phyloP scores from a whole-genome alignment of 2,888 invertebrate genomes.

The Ptilodon capucinus region DNA sequence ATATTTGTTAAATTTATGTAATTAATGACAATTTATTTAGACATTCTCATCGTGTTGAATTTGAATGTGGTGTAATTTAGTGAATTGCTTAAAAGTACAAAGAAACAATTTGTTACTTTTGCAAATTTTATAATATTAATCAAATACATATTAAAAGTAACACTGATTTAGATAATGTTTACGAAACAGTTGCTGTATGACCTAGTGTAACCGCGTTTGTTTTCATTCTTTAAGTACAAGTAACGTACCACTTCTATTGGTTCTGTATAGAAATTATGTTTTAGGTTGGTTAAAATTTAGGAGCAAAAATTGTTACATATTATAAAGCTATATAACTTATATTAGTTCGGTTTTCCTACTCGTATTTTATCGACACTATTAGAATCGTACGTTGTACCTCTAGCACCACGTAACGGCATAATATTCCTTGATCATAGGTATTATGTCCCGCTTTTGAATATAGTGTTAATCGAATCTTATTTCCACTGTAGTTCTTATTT shows the following conservation, averaged over 20 bases:
- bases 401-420: slow-evolving; percentile 62
- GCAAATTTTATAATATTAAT: slow-evolving; percentile 86
- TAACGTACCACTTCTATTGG: slow-evolving; percentile 51
- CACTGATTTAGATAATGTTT: slow-evolving; percentile 71
- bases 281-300: slow-evolving; percentile 68
- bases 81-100: slow-evolving; percentile 88
- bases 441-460: slow-evolving; percentile 62
- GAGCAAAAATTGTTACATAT: slow-evolving; percentile 74
- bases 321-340: slow-evolving; percentile 61
- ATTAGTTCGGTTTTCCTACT: slow-evolving; percentile 52
- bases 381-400: slow-evolving; percentile 46
- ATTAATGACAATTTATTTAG: slow-evolving; percentile 79
- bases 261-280: slow-evolving; percentile 57
- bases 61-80: slow-evolving; percentile 80
- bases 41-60: slow-evolving; percentile 74
- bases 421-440: slow-evolving; percentile 58
- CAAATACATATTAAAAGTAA: slow-evolving; percentile 75
- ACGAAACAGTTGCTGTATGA: slow-evolving; percentile 77
- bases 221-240: slow-evolving; percentile 59
- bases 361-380: slow-evolving; percentile 51
- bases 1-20: slow-evolving; percentile 79
- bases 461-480: slow-evolving; percentile 59
- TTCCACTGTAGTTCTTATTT: slow-evolving; percentile 67
- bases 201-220: slow-evolving; percentile 60
- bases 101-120: slow-evolving; percentile 87